Evolutionary conservation across 2,888 invertebrate species (phyloP), one percentile per base, ranked within the genome.

Genomic region (Craniophora ligustri): DNA sequence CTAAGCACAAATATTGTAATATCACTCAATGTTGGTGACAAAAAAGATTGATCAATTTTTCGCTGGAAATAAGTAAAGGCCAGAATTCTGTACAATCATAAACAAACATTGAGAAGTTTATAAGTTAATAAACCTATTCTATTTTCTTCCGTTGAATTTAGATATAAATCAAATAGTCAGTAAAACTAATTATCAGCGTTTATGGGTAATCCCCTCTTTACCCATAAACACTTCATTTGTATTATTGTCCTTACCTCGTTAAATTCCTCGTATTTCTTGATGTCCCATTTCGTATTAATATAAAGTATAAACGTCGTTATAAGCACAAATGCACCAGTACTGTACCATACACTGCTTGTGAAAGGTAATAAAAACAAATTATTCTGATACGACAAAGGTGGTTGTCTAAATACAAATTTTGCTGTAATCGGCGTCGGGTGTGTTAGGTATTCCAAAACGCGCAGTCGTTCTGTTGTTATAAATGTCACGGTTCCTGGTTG

Each of bases 361-460:
- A 96, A 96, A 0, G 96, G 95, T 28, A 96, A 80, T 0, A 94
- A 83, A 74, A 95, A 96, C 51, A 96, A 91, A 76, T 96, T 96
- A 59, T 94, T 93, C 5, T 95, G 94, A 51, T 94, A 94, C 0
- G 96, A 95, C 5, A 96, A 83, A 2, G 95, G 94, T 0, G 96
- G 96, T 51, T 95, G 94, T 5, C 95, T 93, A 78, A 96, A 96
- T 38, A 96, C 87, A 68, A 96, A 95, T 53, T 84, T 89, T 0
- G 92, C 74, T 2, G 76, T 76, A 0, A 89, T 76, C 7, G 84
- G 81, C 0, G 87, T 81, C 0, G 94, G 92, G 47, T 86, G 81
- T 0, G 89, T 84, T 16, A 95, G 68, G 70, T 89, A 95, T 19
- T 94, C 93, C 6, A 94, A 61, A 1, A 92, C 59, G 4, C 50